Conservation (phyloP, 2,113 vertebrate species). For the Lasiurus borealis region DNA sequence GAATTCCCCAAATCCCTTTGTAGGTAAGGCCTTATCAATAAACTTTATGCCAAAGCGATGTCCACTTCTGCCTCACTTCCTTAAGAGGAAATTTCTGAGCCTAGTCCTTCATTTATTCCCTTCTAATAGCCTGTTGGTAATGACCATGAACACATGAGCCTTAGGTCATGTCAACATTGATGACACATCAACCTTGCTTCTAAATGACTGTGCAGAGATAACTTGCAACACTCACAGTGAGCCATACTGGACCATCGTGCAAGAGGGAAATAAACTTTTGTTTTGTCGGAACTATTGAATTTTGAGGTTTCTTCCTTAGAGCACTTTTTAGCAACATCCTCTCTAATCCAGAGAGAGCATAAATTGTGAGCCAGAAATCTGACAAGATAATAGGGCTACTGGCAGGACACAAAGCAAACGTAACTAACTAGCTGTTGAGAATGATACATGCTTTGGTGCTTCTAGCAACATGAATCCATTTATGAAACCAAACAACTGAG, state of each 20-base stretch:
- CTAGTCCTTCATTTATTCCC: background rate
- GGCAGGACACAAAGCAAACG: background rate
- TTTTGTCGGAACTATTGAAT: background rate
- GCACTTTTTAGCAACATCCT: background rate
- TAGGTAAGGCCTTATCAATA: background rate
- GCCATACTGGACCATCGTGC: background rate
- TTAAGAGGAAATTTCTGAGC: background rate
- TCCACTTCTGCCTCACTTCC: background rate
- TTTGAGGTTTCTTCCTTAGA: background rate
- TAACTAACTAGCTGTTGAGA: background rate
- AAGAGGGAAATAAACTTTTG: background rate
- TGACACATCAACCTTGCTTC: background rate
- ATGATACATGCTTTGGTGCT: background rate
- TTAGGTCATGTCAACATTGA: background rate
- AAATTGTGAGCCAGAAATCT: background rate
- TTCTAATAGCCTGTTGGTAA: background rate
- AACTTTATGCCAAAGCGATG: background rate
- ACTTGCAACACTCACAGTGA: background rate
- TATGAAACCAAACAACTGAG: constrained; percentile 5
- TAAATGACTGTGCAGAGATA: background rate
- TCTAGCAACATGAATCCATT: background rate
- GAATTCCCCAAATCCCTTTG: background rate
- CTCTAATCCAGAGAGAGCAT: background rate
- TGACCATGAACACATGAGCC: background rate
- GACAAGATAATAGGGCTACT: background rate